Conservation (phyloP, 2,888 invertebrate genomes). For the Marasmarcha lunaedactyla region DNA sequence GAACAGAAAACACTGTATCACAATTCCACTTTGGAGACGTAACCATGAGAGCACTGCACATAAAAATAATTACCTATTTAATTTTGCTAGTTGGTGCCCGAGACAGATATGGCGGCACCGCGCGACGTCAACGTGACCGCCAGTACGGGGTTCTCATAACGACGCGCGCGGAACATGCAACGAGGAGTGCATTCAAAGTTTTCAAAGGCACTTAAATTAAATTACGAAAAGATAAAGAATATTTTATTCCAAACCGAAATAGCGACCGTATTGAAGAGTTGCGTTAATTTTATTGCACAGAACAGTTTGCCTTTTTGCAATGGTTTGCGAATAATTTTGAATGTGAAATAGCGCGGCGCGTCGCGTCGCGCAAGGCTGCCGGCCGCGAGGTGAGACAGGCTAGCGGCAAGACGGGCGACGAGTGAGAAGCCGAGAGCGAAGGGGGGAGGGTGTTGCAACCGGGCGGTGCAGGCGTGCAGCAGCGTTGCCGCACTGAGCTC, state of each 20-base stretch:
- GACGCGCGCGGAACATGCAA: conserved; percentile 82
- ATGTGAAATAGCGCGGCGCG: conserved; percentile 70
- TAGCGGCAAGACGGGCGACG: conserved; percentile 66
- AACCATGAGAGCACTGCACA: conserved; percentile 53
- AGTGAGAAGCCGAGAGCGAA: conserved; percentile 66
- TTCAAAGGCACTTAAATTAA: conserved; percentile 53
- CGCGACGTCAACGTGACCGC: conserved; percentile 77
- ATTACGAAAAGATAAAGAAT: conserved; percentile 42
- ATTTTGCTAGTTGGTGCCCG: conserved; percentile 72
- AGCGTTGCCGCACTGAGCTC: conserved; percentile 67
- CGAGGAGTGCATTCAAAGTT: conserved; percentile 73
- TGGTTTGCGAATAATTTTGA: conserved; percentile 69
- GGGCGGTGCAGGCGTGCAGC: conserved; percentile 69
- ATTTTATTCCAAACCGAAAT: conserved; percentile 39
- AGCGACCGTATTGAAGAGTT: conserved; percentile 45
- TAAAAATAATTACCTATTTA: conserved; percentile 70
- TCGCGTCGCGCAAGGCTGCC: conserved; percentile 71
- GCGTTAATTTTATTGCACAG: conserved; percentile 64
- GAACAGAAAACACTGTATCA: conserved; percentile 44
- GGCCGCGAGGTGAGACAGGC: conserved; percentile 71
- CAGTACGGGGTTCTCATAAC: conserved; percentile 81
- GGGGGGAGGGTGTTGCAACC: conserved; percentile 70
- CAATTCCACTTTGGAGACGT: conserved; percentile 45
- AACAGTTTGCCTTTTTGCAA: conserved; percentile 51
- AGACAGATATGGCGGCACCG: conserved; percentile 78